These are phyloP conservation scores for Mallotus villosus DNA, from an alignment of 2,797 vertebrate genomes.

Conservation along the genomic window DNA sequence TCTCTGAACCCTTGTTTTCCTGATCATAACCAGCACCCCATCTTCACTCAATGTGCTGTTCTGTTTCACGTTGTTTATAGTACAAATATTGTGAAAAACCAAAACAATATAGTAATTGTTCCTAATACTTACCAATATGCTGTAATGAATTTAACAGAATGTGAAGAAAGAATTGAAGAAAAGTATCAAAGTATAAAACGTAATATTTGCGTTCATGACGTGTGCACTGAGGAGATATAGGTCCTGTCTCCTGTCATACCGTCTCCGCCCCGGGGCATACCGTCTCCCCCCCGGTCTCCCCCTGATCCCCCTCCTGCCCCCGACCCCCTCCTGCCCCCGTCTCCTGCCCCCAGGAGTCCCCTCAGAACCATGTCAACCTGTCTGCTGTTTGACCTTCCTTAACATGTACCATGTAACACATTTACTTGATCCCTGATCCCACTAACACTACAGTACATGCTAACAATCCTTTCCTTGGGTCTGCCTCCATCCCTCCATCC, in stretches of 20 bases:
- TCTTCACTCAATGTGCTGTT: slow-evolving; percentile 8
- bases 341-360: too few relatives aligned
- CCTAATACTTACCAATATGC: neutral
- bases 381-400: neutral
- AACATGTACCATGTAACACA: slow-evolving; percentile 36
- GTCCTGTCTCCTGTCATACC: neutral
- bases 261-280: too few relatives aligned
- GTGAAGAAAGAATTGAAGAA: too few relatives aligned
- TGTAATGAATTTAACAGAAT: too few relatives aligned
- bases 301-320: too few relatives aligned
- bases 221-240: too few relatives aligned
- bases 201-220: too few relatives aligned
- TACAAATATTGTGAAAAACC: neutral
- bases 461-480: slow-evolving; percentile 89
- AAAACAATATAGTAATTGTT: slow-evolving; percentile 8
- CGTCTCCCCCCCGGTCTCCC: too few relatives aligned
- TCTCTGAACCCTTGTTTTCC: slow-evolving; percentile 6
- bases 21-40: slow-evolving; percentile 21
- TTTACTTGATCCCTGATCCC: slow-evolving; percentile 52
- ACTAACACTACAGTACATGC: slow-evolving; percentile 86
- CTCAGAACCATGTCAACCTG: too few relatives aligned
- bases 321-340: too few relatives aligned
- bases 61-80: neutral
- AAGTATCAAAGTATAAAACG: too few relatives aligned
- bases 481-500: slow-evolving; percentile 75